Evolutionary conservation across 2,797 vertebrate species (phyloP).

Genomic region (Dendrocincla fuliginosa): DNA sequence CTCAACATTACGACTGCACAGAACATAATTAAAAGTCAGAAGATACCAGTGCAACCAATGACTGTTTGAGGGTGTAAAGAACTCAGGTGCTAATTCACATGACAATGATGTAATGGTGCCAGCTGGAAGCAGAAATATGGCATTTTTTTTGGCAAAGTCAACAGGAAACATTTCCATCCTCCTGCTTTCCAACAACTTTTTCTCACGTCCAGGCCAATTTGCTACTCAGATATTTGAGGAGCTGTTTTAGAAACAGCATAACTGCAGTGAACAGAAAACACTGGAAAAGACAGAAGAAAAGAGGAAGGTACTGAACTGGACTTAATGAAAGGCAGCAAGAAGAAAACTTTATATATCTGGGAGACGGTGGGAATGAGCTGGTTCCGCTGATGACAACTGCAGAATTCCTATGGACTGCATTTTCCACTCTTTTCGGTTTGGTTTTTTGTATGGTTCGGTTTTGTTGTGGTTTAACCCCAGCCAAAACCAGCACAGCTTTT

Average conservation of each 20-base stretch:
- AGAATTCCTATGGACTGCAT: neutral
- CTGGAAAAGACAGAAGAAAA: neutral
- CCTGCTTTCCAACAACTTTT: neutral
- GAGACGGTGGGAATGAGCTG: neutral
- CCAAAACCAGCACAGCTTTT: neutral
- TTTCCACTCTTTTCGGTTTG: neutral
- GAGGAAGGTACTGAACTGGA: neutral
- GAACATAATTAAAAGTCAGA: neutral
- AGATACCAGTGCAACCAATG: neutral
- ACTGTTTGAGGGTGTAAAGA: neutral
- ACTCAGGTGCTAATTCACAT: neutral
- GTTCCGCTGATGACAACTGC: neutral
- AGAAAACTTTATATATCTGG: neutral
- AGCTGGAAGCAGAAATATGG: neutral
- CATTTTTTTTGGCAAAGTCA: neutral
- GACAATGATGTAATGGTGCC: neutral
- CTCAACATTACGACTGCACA: neutral
- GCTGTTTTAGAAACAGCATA: neutral
- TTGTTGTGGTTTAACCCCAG: neutral
- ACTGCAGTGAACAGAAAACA: neutral
- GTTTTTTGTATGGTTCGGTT: accelerated
- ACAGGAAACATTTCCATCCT: neutral
- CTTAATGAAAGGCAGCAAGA: neutral
- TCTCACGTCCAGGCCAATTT: neutral
- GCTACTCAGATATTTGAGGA: neutral